phyloP scores from a whole-genome alignment of 35 echinoderm and acorn worm species.

The Heliocidaris tuberculata region DNA sequence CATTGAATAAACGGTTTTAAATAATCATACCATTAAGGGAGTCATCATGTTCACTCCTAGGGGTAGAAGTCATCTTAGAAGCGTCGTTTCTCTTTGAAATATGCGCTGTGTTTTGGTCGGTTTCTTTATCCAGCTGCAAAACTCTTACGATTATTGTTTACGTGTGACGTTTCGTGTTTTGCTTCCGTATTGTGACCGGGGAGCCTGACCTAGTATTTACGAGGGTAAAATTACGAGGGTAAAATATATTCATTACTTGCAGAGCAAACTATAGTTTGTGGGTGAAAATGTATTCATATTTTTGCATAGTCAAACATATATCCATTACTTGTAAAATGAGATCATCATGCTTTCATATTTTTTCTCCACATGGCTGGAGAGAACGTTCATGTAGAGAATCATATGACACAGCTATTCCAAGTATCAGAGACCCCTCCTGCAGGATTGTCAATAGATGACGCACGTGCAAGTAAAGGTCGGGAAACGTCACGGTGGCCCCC shows the following conservation, averaged over 20 bases:
- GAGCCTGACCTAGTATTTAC: background rate
- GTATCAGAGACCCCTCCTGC: background rate
- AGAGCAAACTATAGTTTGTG: too few relatives aligned
- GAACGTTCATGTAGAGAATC: background rate
- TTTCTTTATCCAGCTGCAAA: background rate
- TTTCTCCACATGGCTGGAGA: background rate
- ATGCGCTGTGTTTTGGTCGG: background rate
- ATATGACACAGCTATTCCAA: background rate
- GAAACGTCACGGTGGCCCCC: too few relatives aligned
- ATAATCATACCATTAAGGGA: constrained; percentile 9
- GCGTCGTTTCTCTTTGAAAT: background rate
- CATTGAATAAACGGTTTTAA: background rate
- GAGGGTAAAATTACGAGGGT: background rate
- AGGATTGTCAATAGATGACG: background rate
- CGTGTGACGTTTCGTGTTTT: constrained; percentile 39
- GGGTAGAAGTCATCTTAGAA: background rate
- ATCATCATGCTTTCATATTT: too few relatives aligned
- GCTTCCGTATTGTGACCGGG: constrained; percentile 23
- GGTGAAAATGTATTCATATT: too few relatives aligned
- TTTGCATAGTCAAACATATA: too few relatives aligned
- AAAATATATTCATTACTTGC: too few relatives aligned
- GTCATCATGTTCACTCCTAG: background rate
- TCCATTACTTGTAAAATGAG: too few relatives aligned
- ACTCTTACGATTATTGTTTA: constrained; percentile 37
- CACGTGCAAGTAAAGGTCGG: background rate